Conservation (phyloP, 2,113 vertebrate species). For the Gobio gobio region DNA sequence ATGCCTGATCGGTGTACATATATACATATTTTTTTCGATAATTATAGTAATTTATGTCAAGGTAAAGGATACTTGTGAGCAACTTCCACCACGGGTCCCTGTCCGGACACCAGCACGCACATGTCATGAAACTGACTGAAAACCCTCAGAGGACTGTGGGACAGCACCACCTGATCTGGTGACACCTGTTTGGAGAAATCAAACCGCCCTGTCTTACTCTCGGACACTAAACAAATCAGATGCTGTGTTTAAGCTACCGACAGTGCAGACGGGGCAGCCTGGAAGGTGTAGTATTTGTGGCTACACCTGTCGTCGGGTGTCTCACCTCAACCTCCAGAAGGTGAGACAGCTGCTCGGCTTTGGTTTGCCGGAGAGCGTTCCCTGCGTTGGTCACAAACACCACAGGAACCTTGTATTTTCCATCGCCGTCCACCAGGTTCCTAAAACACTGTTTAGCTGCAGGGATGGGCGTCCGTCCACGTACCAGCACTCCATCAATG, state of each 20-base stretch:
- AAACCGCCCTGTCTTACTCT: not conserved
- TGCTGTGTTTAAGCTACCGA: not conserved
- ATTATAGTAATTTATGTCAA: not conserved
- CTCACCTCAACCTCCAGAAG: conserved; percentile 87
- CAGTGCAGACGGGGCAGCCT: not conserved
- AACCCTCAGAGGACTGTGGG: conserved; percentile 91
- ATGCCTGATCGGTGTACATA: too few species aligned
- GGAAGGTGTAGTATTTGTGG: not conserved
- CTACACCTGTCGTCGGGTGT: not conserved
- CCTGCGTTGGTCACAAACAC: conserved; percentile 96
- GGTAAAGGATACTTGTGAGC: conserved; percentile 89
- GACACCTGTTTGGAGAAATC: conserved; percentile 78
- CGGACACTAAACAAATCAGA: not conserved
- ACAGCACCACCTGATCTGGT: conserved; percentile 91
- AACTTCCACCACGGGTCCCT: conserved; percentile 88
- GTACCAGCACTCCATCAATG: conserved; percentile 92
- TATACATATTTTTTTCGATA: not conserved
- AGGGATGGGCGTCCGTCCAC: conserved; percentile 85
- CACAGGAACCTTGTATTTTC: conserved; percentile 88
- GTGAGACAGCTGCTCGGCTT: conserved; percentile 85
- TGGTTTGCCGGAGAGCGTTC: conserved; percentile 83
- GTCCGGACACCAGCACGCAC: conserved; percentile 88
- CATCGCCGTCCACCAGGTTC: conserved; percentile 76
- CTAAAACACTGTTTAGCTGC: conserved; percentile 86
- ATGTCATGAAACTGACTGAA: conserved; percentile 85